Evolutionary conservation across 2,113 vertebrate species (phyloP).

Genomic region (Megaleporinus macrocephalus): DNA sequence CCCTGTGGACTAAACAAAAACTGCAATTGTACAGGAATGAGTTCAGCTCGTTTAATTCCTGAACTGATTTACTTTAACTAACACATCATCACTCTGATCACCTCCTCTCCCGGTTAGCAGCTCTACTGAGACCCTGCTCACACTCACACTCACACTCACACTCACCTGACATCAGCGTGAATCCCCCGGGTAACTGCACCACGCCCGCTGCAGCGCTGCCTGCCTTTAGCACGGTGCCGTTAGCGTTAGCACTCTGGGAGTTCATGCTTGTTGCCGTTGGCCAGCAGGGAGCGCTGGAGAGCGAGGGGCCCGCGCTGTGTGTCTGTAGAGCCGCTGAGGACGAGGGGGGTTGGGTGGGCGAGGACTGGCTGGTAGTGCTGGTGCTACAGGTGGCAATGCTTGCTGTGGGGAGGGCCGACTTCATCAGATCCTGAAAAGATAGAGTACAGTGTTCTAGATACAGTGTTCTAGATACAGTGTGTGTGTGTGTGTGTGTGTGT

Average conservation of each 20-base stretch:
- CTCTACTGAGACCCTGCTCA: background rate
- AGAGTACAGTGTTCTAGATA: background rate
- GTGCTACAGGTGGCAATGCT: slow-evolving; percentile 74
- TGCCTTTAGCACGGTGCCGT: slow-evolving; percentile 90
- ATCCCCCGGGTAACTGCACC: slow-evolving; percentile 87
- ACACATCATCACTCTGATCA: too few relatives aligned
- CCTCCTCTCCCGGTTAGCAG: too few relatives aligned
- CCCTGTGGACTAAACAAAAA: too few relatives aligned
- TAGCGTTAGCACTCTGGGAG: slow-evolving; percentile 84
- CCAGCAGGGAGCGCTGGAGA: slow-evolving; percentile 88
- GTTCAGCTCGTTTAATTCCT: too few relatives aligned
- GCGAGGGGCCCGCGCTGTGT: slow-evolving; percentile 80
- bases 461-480: too few relatives aligned
- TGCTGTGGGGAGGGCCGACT: slow-evolving; percentile 81
- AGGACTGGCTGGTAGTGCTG: slow-evolving; percentile 42
- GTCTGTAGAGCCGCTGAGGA: slow-evolving; percentile 83
- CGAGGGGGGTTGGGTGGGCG: slow-evolving; percentile 72
- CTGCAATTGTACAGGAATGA: too few relatives aligned
- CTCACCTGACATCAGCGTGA: slow-evolving; percentile 94
- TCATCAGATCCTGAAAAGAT: slow-evolving; percentile 60
- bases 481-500: too few relatives aligned
- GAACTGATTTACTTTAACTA: too few relatives aligned
- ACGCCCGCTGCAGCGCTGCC: slow-evolving; percentile 82
- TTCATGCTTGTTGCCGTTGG: slow-evolving; percentile 83
- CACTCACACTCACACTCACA: too few relatives aligned